A percentile compares a stretch with the other conserved stretches of the same genome.
phyloP scores from a whole-genome alignment of 1,140 invertebrate genomes.

The Gryon sp. region DNA sequence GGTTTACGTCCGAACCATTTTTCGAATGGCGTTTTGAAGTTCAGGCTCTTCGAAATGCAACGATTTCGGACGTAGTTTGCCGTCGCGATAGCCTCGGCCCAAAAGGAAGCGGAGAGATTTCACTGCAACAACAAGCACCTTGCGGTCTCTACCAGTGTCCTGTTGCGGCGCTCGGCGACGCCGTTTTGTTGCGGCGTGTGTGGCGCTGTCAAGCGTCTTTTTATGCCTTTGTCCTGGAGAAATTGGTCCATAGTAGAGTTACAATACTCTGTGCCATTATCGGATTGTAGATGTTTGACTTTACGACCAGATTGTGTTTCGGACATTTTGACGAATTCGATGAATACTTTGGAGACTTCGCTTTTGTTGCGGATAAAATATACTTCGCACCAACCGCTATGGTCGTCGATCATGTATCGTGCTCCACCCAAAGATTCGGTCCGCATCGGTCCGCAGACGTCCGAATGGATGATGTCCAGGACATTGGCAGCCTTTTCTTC shows the following conservation, averaged over 20 bases:
- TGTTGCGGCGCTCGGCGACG: too few species aligned
- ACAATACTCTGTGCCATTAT: slow-evolving; percentile 68
- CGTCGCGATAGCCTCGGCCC: too few species aligned
- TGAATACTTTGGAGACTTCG: slow-evolving; percentile 63
- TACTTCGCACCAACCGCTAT: slow-evolving; percentile 52
- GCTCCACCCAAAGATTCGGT: slow-evolving; percentile 24
- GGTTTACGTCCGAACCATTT: slow-evolving; percentile 30
- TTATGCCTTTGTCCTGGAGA: slow-evolving; percentile 20
- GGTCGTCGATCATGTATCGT: slow-evolving; percentile 70
- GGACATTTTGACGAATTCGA: slow-evolving; percentile 59
- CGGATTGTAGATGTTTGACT: slow-evolving; percentile 45
- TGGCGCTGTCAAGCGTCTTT: slow-evolving; percentile 31
- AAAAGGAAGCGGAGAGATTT: neutral
- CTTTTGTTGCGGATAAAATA: slow-evolving; percentile 67
- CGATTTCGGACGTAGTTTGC: slow-evolving; percentile 24
- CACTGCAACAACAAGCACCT: neutral
- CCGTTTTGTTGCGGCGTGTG: slow-evolving; percentile 9
- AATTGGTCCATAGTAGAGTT: slow-evolving; percentile 49
- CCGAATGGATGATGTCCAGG: slow-evolving; percentile 25
- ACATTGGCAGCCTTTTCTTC: neutral
- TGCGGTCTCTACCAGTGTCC: too few species aligned
- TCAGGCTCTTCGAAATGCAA: slow-evolving; percentile 5
- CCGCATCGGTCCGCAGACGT: slow-evolving; percentile 37
- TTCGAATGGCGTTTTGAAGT: slow-evolving; percentile 48
- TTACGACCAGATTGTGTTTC: slow-evolving; percentile 59